Evolutionary conservation across 2,113 vertebrate genomes (phyloP).

Genomic region (Dromaius novaehollandiae): DNA sequence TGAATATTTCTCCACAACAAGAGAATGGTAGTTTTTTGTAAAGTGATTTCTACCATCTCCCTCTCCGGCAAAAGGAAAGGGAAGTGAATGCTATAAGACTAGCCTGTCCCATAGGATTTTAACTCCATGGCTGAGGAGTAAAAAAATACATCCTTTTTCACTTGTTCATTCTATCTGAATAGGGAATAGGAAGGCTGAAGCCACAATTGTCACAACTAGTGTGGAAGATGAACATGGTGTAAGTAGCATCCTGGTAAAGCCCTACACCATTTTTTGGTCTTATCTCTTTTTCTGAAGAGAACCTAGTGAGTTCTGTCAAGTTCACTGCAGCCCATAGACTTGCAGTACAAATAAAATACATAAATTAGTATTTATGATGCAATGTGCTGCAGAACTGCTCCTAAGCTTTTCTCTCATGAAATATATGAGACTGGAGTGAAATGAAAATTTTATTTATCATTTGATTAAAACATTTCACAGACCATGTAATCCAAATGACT

Average conservation of each 20-base stretch:
- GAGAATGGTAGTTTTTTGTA: not conserved
- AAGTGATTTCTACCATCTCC: not conserved
- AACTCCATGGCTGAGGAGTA: not conserved
- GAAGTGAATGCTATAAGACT: slow-evolving; percentile 1
- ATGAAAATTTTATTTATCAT: not conserved
- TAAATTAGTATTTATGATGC: not conserved
- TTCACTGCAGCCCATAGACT: not conserved
- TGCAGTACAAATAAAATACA: not conserved
- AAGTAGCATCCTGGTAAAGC: not conserved
- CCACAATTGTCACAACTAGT: not conserved
- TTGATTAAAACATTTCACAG: slow-evolving; percentile 11
- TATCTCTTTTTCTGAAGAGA: not conserved
- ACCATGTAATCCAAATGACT: not conserved
- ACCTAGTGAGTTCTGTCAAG: not conserved
- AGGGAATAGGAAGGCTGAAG: not conserved
- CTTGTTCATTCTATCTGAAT: not conserved
- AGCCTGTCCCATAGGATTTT: not conserved
- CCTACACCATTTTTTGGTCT: not conserved
- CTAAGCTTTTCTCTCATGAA: slow-evolving; percentile 16
- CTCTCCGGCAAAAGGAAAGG: not conserved
- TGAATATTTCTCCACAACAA: not conserved
- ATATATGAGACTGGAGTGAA: not conserved
- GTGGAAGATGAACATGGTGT: not conserved
- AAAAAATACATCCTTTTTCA: not conserved
- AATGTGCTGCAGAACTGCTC: not conserved